Percentiles rank a stretch among this genome's conserved stretches.
Evolutionary conservation across 2,888 invertebrate genomes (phyloP).

Genomic region (Parthenolecanium corni): DNA sequence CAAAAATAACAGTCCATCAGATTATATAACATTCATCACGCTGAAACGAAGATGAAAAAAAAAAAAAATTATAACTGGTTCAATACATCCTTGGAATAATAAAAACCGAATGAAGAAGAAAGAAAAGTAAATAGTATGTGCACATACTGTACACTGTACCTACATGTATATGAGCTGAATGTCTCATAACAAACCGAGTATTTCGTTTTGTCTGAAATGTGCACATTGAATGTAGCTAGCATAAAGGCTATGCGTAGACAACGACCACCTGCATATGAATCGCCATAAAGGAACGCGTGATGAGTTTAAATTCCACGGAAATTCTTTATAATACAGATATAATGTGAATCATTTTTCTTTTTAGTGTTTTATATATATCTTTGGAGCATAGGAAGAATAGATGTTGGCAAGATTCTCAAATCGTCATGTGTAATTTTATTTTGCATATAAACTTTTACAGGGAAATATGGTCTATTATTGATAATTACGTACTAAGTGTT

Average conservation of each 20-base stretch:
- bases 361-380: background rate
- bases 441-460: too few relatives aligned
- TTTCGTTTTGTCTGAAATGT: background rate
- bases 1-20: background rate
- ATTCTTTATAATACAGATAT: background rate
- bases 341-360: background rate
- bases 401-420: too few relatives aligned
- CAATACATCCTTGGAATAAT: too few relatives aligned
- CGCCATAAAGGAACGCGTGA: background rate
- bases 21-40: background rate
- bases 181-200: background rate
- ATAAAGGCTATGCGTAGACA: background rate
- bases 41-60: background rate
- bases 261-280: conserved; percentile 1
- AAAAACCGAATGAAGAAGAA: too few relatives aligned
- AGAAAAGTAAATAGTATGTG: too few relatives aligned
- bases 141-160: too few relatives aligned
- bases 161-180: too few relatives aligned
- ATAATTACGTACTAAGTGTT: too few relatives aligned
- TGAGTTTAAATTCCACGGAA: background rate
- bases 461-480: too few relatives aligned
- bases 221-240: background rate
- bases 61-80: background rate
- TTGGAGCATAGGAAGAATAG: too few relatives aligned
- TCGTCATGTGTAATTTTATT: too few relatives aligned